These are phyloP conservation scores for Barypeithes pellucidus DNA, from an alignment of 2,888 invertebrate species.

Conservation along the genomic window DNA sequence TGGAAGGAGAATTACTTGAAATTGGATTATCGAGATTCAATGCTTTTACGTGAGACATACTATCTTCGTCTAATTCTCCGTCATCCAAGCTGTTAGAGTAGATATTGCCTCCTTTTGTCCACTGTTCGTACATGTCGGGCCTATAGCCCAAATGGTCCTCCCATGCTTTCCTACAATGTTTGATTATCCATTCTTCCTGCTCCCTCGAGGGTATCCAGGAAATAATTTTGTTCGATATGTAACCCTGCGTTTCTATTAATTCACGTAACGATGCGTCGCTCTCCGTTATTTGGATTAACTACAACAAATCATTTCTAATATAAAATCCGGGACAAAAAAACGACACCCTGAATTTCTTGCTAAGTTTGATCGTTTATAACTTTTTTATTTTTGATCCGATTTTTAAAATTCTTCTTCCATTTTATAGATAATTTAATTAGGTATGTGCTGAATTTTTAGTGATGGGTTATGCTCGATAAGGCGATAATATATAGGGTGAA, in stretches of 20 bases:
- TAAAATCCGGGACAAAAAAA: no score
- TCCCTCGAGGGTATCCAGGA: conserved; percentile 49
- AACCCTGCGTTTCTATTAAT: not conserved
- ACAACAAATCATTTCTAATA: not conserved
- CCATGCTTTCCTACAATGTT: conserved; percentile 77
- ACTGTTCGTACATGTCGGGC: conserved; percentile 73
- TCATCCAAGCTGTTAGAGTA: not conserved
- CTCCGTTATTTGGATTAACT: not conserved
- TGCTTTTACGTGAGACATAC: not conserved
- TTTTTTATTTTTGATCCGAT: no score
- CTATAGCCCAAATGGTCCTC: conserved; percentile 74
- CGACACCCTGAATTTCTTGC: no score
- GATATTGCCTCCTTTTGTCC: conserved; percentile 62
- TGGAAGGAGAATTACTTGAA: not conserved
- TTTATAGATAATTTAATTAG: no score
- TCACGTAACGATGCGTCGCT: not conserved
- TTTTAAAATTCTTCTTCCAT: no score
- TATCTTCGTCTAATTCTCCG: not conserved
- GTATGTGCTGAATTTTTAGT: no score
- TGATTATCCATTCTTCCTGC: conserved; percentile 78
- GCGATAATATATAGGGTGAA: no score
- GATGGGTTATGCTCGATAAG: no score
- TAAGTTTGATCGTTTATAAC: no score
- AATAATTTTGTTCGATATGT: not conserved
- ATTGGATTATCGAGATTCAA: not conserved